Base-by-base conservation (phyloP, 2,888 invertebrate species). In the Adelphocoris suturalis region DNA sequence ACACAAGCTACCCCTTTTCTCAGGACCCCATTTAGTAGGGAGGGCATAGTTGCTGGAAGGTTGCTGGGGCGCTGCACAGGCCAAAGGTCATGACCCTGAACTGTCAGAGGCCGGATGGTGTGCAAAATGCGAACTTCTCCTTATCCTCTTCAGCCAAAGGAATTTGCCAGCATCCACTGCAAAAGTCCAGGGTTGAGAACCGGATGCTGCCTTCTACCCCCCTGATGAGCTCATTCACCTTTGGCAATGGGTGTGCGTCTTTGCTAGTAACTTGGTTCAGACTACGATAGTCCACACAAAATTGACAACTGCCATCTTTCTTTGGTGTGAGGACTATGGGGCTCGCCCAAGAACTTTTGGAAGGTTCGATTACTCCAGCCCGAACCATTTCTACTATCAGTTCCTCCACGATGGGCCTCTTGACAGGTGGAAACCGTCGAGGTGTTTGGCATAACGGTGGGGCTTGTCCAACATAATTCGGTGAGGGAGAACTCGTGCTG, bases 261-360 rank as follows among this genome's bases (percentile, higher is more conserved):
- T 81, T 81, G 12, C 13, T 1, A n/a, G 76, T 76, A 2, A 76
- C 76, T 13, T 76, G 12, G 91, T 94, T 94, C 0, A 93, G 78
- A 28, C 91, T 90, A 9, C 93, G 90, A 90, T 93, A 94, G 89
- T 94, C 93, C 0, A 93, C 92, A 90, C 92, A 27, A 37, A 37
- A 37, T 37, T 7, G 37, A 7, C 2, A 4, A 37, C 37, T 37
- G 37, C 37, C 37, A 7, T 92, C 91, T 90, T 92, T 93, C 86
- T 93, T 90, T 23, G 91, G 92, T 2, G 92, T 92, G 9, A 93
- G 61, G 0, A 93, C 92, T 7, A 93, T 90, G 9, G 92, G 91
- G 81, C 92, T 93, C 2, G 93, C 92, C 86, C 92, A 93, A 14
- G 93, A 92, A 0, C 93, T 93, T 13, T 76, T 61, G 13, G 92